Conservation (phyloP, 2,113 vertebrate species). For the Pantherophis guttatus region DNA sequence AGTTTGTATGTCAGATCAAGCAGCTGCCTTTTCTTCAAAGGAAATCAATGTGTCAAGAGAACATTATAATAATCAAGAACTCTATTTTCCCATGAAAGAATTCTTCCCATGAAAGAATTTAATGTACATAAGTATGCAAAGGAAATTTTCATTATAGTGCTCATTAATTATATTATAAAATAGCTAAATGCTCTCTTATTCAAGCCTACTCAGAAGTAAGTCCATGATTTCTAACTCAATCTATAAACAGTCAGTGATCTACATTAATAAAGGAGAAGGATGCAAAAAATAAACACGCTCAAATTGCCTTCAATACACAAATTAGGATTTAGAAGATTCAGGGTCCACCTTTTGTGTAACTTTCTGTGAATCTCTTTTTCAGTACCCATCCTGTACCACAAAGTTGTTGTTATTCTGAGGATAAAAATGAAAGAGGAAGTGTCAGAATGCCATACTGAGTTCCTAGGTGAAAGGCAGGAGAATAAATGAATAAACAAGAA, state of each 20-base stretch:
- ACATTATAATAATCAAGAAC: constrained; percentile 26
- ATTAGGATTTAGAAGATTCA: neutral
- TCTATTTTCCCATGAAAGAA: constrained; percentile 55
- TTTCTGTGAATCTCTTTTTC: neutral
- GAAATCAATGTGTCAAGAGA: neutral
- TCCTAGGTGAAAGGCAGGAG: neutral
- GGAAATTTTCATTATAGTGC: constrained; percentile 43
- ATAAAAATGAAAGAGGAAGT: neutral
- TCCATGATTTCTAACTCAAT: neutral
- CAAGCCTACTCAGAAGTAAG: neutral
- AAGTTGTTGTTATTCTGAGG: neutral
- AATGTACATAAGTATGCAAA: constrained; percentile 50
- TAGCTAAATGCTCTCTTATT: neutral
- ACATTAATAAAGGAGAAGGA: neutral
- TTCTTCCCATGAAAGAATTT: constrained; percentile 55
- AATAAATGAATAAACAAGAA: neutral
- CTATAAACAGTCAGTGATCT: neutral
- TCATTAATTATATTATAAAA: neutral
- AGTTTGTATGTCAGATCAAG: constrained; percentile 6
- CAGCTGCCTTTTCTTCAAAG: constrained; percentile 46
- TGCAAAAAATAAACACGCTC: neutral
- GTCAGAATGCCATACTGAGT: neutral
- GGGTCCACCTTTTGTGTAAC: neutral
- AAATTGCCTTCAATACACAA: neutral
- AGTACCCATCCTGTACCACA: neutral